Percentiles rank a stretch among this genome's conserved stretches.
Evolutionary conservation across 2,888 invertebrate genomes (phyloP).

Genomic region (Smittia sp.): DNA sequence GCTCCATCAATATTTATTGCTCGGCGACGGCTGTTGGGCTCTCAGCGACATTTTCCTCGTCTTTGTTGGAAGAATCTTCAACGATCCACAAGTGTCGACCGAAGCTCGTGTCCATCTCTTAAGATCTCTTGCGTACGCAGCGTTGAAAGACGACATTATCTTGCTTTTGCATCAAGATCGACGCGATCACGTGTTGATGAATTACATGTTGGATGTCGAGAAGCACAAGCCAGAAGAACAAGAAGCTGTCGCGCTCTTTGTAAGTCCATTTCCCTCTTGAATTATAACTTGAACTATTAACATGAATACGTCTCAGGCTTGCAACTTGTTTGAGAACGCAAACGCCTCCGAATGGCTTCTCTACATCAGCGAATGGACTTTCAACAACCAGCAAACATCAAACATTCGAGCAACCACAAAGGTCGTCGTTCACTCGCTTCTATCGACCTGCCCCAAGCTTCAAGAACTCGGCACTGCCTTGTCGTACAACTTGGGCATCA

Average conservation of each 20-base stretch:
- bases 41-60: conserved; percentile 82
- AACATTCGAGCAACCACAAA: conserved; percentile 89
- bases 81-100: conserved; percentile 59
- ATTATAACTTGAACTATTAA: conserved; percentile 6
- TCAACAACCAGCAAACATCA: conserved; percentile 71
- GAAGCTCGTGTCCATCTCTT: conserved; percentile 65
- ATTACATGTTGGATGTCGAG: conserved; percentile 80
- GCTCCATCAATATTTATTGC: conserved; percentile 81
- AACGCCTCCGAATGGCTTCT: conserved; percentile 89
- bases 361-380: conserved; percentile 90
- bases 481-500: conserved; percentile 86
- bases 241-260: conserved; percentile 74
- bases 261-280: conserved; percentile 59
- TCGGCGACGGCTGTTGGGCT: conserved; percentile 90
- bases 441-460: conserved; percentile 67
- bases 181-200: conserved; percentile 82
- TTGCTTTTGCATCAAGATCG: conserved; percentile 87
- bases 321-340: conserved; percentile 85
- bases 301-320: conserved; percentile 61
- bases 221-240: conserved; percentile 71
- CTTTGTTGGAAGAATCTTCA: conserved; percentile 69
- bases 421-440: conserved; percentile 80
- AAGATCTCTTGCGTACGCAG: conserved; percentile 71
- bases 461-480: conserved; percentile 83
- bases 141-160: conserved; percentile 85